These are phyloP conservation scores for Gymnothorax javanicus DNA, from an alignment of 2,797 vertebrate genomes.

Conservation along the genomic window DNA sequence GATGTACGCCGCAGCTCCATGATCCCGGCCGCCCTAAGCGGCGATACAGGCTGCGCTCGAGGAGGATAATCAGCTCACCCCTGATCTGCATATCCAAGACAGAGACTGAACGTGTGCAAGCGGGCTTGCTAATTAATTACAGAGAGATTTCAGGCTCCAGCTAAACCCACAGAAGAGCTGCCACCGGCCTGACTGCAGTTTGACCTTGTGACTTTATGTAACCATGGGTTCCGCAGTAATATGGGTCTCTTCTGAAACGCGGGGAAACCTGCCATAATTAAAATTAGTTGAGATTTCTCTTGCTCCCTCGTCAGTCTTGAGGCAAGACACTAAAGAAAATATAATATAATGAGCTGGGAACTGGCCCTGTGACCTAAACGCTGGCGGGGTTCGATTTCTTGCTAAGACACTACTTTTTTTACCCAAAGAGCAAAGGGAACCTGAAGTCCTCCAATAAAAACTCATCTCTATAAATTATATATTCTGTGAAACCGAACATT, in stretches of 20 bases:
- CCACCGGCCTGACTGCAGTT: neutral
- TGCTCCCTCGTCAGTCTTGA: too few relatives aligned
- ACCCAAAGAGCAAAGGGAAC: neutral
- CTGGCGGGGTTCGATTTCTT: neutral
- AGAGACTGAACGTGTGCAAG: constrained; percentile 52
- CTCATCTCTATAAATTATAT: neutral
- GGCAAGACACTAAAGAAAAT: too few relatives aligned
- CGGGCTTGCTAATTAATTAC: constrained; percentile 32
- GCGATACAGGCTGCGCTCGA: constrained; percentile 67
- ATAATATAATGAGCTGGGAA: neutral
- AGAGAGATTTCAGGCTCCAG: constrained; percentile 15
- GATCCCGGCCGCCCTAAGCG: constrained; percentile 34
- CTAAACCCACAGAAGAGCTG: constrained; percentile 14
- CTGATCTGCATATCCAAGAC: constrained; percentile 68
- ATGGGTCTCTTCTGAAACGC: neutral
- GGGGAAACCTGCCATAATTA: neutral
- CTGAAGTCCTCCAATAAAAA: neutral
- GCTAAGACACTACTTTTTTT: too few relatives aligned
- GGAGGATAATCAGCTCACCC: constrained; percentile 70
- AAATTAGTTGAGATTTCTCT: too few relatives aligned
- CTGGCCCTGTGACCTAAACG: neutral
- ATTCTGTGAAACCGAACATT: neutral
- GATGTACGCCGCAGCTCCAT: neutral
- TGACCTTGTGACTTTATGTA: neutral
- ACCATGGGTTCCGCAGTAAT: neutral